These are phyloP conservation scores for Aphrophora alni DNA, from an alignment of 2,888 invertebrate genomes.

Conservation along the genomic window DNA sequence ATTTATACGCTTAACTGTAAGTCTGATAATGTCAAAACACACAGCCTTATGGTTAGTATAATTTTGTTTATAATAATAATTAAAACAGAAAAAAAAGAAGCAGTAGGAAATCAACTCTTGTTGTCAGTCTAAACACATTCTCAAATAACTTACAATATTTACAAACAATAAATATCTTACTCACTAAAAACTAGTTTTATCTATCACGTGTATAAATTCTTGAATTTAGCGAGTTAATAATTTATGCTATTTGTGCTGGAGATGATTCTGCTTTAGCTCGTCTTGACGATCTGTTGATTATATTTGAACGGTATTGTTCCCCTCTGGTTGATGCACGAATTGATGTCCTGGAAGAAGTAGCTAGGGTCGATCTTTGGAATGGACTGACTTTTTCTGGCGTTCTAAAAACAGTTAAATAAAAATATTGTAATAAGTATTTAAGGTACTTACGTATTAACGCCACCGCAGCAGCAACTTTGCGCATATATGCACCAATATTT, in stretches of 20 bases:
- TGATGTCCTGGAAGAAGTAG: constrained; percentile 59
- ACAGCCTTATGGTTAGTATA: background rate
- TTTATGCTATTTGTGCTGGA: background rate
- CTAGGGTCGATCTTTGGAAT: constrained; percentile 39
- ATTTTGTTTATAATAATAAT: background rate
- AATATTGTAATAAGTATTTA: background rate
- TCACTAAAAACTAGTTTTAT: background rate
- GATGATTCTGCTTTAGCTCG: background rate
- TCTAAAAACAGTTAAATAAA: constrained; percentile 34
- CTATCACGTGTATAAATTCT: too few relatives aligned
- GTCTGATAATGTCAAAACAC: background rate
- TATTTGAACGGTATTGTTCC: constrained; percentile 57
- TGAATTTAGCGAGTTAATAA: background rate
- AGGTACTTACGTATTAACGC: too few relatives aligned
- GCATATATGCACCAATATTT: too few relatives aligned
- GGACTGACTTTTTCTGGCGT: constrained; percentile 55
- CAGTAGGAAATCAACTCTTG: background rate
- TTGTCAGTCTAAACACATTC: background rate
- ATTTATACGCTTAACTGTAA: background rate
- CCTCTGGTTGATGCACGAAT: constrained; percentile 68
- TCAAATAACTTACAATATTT: background rate
- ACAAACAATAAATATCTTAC: background rate
- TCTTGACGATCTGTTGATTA: constrained; percentile 45
- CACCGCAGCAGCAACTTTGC: too few relatives aligned
- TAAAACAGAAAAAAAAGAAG: background rate